Evolutionary conservation across 2,888 invertebrate genomes (phyloP).

Genomic region (Thymelicus acteon): DNA sequence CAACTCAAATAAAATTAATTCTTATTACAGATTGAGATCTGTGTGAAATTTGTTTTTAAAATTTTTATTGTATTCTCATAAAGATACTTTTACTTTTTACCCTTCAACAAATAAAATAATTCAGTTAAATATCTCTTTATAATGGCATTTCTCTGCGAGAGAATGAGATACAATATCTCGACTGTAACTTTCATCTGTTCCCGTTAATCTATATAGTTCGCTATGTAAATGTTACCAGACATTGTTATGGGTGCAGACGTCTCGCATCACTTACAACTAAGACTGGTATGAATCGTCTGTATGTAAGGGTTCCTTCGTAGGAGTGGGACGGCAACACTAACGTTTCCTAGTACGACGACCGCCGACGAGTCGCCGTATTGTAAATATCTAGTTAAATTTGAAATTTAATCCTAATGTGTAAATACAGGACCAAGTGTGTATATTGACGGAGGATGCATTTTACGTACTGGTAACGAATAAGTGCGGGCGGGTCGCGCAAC

Average conservation of each 20-base stretch:
- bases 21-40: too few species aligned
- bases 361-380: conserved; percentile 49
- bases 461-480: conserved; percentile 49
- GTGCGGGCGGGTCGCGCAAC: conserved; percentile 44
- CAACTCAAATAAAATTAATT: too few species aligned
- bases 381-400: conserved; percentile 79
- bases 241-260: conserved; percentile 28
- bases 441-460: conserved; percentile 59
- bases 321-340: conserved; percentile 15
- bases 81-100: too few species aligned
- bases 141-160: not conserved
- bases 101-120: too few species aligned
- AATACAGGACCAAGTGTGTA: conserved; percentile 76
- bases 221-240: conserved; percentile 21
- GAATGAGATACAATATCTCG: not conserved
- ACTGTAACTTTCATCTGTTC: not conserved
- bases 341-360: not conserved
- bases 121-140: too few species aligned
- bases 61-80: too few species aligned
- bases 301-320: conserved; percentile 9
- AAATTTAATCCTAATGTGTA: conserved; percentile 63
- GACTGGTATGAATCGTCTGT: conserved; percentile 13
- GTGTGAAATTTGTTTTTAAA: too few species aligned
- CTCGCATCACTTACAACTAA: conserved; percentile 37
- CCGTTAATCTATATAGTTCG: not conserved